Evolutionary conservation across 2,113 vertebrate species (phyloP), one percentile per base, ranked within the genome.

Genomic region (Cyprinus carpio): DNA sequence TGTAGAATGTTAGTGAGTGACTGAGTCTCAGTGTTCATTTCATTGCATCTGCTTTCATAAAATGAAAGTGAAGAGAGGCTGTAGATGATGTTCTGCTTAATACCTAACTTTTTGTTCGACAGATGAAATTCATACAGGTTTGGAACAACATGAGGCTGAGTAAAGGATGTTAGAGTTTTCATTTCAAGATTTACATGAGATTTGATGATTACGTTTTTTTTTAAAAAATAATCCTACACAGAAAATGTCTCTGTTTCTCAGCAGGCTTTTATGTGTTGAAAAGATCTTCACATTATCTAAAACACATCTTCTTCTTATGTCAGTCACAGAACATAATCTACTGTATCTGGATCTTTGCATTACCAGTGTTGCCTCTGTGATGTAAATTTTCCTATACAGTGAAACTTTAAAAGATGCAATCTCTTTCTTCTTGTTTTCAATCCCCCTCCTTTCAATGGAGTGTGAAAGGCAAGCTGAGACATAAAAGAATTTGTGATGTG

Each of bases 341-440:
- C 46, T 81, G 62, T 81, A 51, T 69, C 62, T 31, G 60, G 40
- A 37, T 80, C n/a, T n/a, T n/a, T n/a, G n/a, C n/a, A n/a, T n/a
- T n/a, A n/a, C n/a, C 43, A 29, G 15, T 76, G 6, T 49, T 75
- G 25, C 43, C 40, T 75, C 34, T 67, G 23, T 81, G 62, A 81
- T 81, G 80, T 81, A 31, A 69, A 81, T 69, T 81, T 34, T 69
- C 25, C 18, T 51, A 69, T 34, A 49, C 16, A 81, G 69, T 49
- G 64, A 81, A 81, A 49, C 80, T 81, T 81, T 43, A 81, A 81
- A 81, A 67, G 80, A 81, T 75, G 54, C 60, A 23, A 60, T 46
- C n/a, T 12, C 34, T 78, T 74, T 75, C 20, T 56, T 65, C 40
- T 34, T 81, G 49, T 76, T 81, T 71, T 58, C 62, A 64, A 31